Evolutionary conservation across 2,888 invertebrate genomes (phyloP).

Genomic region (Coleophora flavipennella): DNA sequence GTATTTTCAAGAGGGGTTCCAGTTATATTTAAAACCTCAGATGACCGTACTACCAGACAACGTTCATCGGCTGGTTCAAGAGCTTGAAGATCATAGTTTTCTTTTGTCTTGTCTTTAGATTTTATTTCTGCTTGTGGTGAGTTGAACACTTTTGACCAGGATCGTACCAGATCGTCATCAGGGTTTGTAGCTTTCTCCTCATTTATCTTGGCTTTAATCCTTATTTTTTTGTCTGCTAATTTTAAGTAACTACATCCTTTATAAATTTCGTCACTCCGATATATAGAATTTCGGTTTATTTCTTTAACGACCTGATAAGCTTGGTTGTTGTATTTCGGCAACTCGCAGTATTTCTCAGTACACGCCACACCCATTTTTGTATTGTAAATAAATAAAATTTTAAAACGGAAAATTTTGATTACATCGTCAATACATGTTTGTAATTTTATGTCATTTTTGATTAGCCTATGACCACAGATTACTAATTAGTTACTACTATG

Average conservation of each 20-base stretch:
- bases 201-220: constrained; percentile 6
- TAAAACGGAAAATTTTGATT: not conserved
- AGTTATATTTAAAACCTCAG: no score
- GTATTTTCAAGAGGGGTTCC: no score
- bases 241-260: constrained; percentile 39
- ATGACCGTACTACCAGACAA: no score
- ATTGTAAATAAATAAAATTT: not conserved
- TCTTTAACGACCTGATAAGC: constrained; percentile 17
- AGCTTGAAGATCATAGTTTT: constrained; percentile 15
- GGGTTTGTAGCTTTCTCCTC: no score
- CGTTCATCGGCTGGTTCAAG: no score
- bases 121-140: constrained; percentile 20
- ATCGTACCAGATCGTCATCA: constrained; percentile 1
- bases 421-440: not conserved
- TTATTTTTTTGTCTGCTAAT: not conserved
- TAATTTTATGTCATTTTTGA: not conserved
- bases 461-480: no score
- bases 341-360: constrained; percentile 14
- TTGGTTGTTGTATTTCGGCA: constrained; percentile 4
- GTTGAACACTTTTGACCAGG: constrained; percentile 41
- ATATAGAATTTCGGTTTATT: constrained; percentile 23
- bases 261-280: constrained; percentile 35
- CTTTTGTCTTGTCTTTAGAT: constrained; percentile 15
- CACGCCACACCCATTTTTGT: constrained; percentile 24
- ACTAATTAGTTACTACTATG: no score